A percentile compares a stretch with the other conserved stretches of the same genome.
Evolutionary conservation across 2,888 invertebrate genomes (phyloP).

Genomic region (Xylota sylvarum): DNA sequence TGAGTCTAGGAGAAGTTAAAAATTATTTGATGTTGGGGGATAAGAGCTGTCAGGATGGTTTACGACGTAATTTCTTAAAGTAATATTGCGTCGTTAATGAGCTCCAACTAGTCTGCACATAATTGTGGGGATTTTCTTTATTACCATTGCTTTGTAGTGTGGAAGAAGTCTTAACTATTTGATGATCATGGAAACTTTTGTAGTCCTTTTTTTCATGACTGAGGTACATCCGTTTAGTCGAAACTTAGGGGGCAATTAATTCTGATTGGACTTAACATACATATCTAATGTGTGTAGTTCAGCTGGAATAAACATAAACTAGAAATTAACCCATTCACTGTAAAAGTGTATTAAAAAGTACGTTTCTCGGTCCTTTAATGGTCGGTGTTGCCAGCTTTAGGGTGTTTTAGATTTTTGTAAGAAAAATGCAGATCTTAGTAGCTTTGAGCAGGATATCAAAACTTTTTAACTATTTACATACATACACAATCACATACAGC

Average conservation of each 20-base stretch:
- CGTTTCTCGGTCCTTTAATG: too few relatives aligned
- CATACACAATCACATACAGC: too few relatives aligned
- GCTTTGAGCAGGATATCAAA: too few relatives aligned
- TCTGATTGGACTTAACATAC: neutral
- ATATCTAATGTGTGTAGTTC: too few relatives aligned
- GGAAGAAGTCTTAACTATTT: conserved; percentile 1
- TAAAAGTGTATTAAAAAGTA: too few relatives aligned
- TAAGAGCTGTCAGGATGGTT: conserved; percentile 63
- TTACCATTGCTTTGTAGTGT: conserved; percentile 3
- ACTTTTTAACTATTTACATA: too few relatives aligned
- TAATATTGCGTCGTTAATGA: conserved; percentile 59
- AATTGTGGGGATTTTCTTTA: conserved; percentile 42
- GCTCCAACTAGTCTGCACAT: conserved; percentile 53
- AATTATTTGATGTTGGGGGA: conserved; percentile 47
- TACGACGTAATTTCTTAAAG: conserved; percentile 57
- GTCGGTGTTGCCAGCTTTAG: too few relatives aligned
- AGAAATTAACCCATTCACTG: too few relatives aligned
- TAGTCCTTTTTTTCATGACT: neutral
- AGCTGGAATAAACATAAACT: too few relatives aligned
- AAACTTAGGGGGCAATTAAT: neutral
- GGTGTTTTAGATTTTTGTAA: too few relatives aligned
- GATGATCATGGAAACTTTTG: neutral
- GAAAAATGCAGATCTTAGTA: too few relatives aligned
- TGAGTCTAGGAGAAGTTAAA: conserved; percentile 30
- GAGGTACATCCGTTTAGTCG: neutral